These are phyloP conservation scores for Campaea margaritaria DNA, from an alignment of 2,888 invertebrate genomes.

Conservation along the genomic window DNA sequence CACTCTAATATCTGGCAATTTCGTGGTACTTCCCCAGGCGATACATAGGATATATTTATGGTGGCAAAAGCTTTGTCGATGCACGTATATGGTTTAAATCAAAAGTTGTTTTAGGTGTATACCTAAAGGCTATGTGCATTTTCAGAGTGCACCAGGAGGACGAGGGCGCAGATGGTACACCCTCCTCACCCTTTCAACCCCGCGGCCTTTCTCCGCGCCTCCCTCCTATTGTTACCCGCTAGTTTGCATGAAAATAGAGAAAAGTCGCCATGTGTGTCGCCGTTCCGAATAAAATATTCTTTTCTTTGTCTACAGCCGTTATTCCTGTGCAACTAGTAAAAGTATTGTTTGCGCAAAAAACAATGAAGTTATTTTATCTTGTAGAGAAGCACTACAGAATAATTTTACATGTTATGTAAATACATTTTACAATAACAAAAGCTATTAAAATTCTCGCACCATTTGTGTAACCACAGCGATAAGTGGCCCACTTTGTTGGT, in stretches of 20 bases:
- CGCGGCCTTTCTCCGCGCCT: slow-evolving; percentile 50
- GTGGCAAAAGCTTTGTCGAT: neutral
- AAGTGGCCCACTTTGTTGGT: slow-evolving; percentile 24
- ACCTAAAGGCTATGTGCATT: slow-evolving; percentile 57
- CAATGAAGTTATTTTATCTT: slow-evolving; percentile 64
- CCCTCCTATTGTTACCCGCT: slow-evolving; percentile 73
- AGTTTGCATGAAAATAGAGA: slow-evolving; percentile 80
- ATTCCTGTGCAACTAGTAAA: slow-evolving; percentile 72
- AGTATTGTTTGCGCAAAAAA: slow-evolving; percentile 68
- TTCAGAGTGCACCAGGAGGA: slow-evolving; percentile 63
- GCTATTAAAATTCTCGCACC: slow-evolving; percentile 29
- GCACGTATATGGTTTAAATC: neutral
- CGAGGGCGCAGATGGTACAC: slow-evolving; percentile 62
- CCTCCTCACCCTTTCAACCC: slow-evolving; percentile 36
- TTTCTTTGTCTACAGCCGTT: slow-evolving; percentile 73
- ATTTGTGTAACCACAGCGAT: slow-evolving; percentile 21
- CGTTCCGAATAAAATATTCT: slow-evolving; percentile 78
- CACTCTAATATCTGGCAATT: too few relatives aligned
- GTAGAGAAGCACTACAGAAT: slow-evolving; percentile 48
- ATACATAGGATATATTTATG: too few relatives aligned
- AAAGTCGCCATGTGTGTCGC: slow-evolving; percentile 77
- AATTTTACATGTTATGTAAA: slow-evolving; percentile 53
- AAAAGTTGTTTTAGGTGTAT: slow-evolving; percentile 33
- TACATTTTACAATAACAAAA: slow-evolving; percentile 32
- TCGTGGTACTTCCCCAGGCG: too few relatives aligned